Evolutionary conservation across 2,113 vertebrate genomes (phyloP), one percentile per base, ranked within the genome.

Genomic region (Microcebus ravelobensis): DNA sequence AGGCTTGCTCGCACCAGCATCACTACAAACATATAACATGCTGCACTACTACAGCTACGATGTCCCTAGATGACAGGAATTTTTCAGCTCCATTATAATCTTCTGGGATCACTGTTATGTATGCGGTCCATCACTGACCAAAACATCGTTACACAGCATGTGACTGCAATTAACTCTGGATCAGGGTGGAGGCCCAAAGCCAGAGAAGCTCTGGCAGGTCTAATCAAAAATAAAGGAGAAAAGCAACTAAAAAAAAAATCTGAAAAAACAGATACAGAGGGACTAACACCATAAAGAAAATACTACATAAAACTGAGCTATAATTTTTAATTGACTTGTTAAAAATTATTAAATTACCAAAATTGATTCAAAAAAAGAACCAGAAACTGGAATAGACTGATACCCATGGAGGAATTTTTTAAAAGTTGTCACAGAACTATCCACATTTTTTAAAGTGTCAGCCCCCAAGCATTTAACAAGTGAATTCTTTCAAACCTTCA

Each of bases 401-500:
- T 34, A 68, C 17, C 77, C 39, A 15, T 4, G 36, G 11, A 74
- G 70, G 29, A 76, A 21, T 59, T 63, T 81, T 70, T 91, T 52
- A 17, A 39, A 39, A 79, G 36, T 31, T 92, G 45, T 77, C 29
- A 90, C 18, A 76, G 39, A 94, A 94, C 12, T 48, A 71, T 34
- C 20, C 77, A 90, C 77, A 90, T 83, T 87, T 93, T 80, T 59
- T 63, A 27, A 63, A 92, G 82, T 15, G 8, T 59, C 73, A 36
- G 17, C 39, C 91, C 84, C 76, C 42, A 93, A 59, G 34, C 67
- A 59, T 71, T 96, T 73, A 94, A 92, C 82, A 82, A 96, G 76
- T 34, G 34, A 93, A 57, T 82, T 67, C 34, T 73, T 85, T 59
- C 74, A 59, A 96, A 50, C 15, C 36, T 83, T 79, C 76, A 65